Evolutionary conservation across 2,888 invertebrate genomes (phyloP).

Genomic region (Leptinotarsa peninsularis): DNA sequence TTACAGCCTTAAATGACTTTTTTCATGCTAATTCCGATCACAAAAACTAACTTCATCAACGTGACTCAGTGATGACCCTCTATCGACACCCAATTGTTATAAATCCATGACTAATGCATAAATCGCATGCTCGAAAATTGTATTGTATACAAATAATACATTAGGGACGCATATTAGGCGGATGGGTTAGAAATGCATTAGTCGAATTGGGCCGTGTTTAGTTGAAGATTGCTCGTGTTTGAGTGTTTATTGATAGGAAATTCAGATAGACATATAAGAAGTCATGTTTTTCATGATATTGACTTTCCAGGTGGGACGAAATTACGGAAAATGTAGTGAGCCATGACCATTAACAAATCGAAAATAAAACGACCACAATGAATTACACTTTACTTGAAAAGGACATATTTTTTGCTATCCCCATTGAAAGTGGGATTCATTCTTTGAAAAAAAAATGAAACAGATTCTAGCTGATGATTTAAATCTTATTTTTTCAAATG

Average conservation of each 20-base stretch:
- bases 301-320: neutral
- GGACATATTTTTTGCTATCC: too few species aligned
- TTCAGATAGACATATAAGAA: neutral
- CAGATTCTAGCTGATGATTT: too few species aligned
- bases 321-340: too few species aligned
- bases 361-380: too few species aligned
- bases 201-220: slow-evolving; percentile 37
- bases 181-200: slow-evolving; percentile 37
- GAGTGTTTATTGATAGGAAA: slow-evolving; percentile 14
- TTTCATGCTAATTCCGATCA: neutral
- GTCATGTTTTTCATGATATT: neutral
- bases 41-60: slow-evolving; percentile 1
- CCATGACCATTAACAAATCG: too few species aligned
- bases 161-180: slow-evolving; percentile 26
- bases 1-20: neutral
- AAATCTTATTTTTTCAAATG: too few species aligned
- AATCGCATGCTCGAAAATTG: slow-evolving; percentile 20
- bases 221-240: slow-evolving; percentile 1
- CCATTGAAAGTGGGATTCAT: too few species aligned
- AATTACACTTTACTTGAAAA: too few species aligned
- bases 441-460: too few species aligned
- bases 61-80: slow-evolving; percentile 15
- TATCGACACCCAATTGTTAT: slow-evolving; percentile 17
- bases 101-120: slow-evolving; percentile 20
- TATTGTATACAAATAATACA: slow-evolving; percentile 27